Evolutionary conservation across 2,797 vertebrate genomes (phyloP).

Genomic region (Crenuchus spilurus): DNA sequence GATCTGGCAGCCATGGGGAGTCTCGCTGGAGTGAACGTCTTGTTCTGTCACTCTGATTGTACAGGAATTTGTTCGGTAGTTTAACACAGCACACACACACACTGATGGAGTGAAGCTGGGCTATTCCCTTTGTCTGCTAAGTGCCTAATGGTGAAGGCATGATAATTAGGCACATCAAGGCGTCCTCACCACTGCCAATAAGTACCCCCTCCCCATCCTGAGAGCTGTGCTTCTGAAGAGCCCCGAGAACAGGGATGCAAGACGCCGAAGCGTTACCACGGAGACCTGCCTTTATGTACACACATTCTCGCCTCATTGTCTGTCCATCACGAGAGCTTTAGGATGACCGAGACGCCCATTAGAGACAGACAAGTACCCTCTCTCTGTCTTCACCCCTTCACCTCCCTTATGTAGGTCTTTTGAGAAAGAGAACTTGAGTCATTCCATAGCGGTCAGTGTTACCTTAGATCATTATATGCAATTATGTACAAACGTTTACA

Average conservation of each 20-base stretch:
- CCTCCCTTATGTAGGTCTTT: conserved; percentile 30
- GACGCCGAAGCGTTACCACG: conserved; percentile 74
- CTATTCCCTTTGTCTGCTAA: conserved; percentile 71
- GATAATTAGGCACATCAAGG: conserved; percentile 78
- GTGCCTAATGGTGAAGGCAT: conserved; percentile 67
- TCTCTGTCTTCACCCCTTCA: conserved; percentile 31
- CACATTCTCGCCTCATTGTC: conserved; percentile 75
- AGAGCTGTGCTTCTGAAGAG: conserved; percentile 68
- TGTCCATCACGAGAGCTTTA: conserved; percentile 48
- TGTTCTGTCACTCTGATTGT: conserved; percentile 23
- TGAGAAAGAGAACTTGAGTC: too few species aligned
- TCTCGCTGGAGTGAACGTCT: conserved; percentile 5
- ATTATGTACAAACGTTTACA: too few species aligned
- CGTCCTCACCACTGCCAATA: conserved; percentile 67
- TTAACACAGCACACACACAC: conserved; percentile 4
- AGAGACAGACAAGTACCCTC: conserved; percentile 38
- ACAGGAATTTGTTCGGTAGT: conserved; percentile 21
- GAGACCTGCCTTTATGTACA: conserved; percentile 73
- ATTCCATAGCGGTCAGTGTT: too few species aligned
- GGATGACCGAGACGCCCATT: conserved; percentile 51
- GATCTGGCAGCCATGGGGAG: neutral
- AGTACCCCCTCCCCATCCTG: conserved; percentile 63
- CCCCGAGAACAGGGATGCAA: conserved; percentile 70
- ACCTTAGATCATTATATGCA: too few species aligned
- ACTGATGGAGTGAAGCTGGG: conserved; percentile 47